These are phyloP conservation scores for Latrodectus geometricus DNA, from an alignment of 1,140 invertebrate species.

Conservation along the genomic window DNA sequence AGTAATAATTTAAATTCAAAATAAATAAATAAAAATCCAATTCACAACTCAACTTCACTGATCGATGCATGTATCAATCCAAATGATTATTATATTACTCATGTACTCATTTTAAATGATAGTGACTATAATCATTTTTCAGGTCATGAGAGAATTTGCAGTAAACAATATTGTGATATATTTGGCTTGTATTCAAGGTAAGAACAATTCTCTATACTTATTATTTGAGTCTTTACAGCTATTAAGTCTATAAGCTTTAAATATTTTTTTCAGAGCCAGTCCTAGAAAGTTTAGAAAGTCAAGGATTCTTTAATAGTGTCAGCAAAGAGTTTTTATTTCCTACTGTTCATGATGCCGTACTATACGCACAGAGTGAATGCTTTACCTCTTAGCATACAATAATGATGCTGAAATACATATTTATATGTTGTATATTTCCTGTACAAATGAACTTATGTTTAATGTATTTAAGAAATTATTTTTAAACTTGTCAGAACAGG, in stretches of 20 bases:
- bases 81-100: too few species aligned
- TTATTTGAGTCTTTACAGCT: neutral
- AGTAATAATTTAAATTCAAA: too few species aligned
- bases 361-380: conserved; percentile 65
- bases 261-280: conserved; percentile 72
- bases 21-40: too few species aligned
- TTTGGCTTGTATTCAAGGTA: conserved; percentile 57
- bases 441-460: neutral
- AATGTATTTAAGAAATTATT: neutral
- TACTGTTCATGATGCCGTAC: conserved; percentile 78
- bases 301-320: conserved; percentile 73
- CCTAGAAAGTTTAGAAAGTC: conserved; percentile 73
- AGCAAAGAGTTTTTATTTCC: conserved; percentile 74
- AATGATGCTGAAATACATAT: neutral
- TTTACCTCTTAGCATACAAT: conserved; percentile 24
- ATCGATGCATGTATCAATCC: too few species aligned
- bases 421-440: conserved; percentile 8
- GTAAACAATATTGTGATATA: conserved; percentile 59
- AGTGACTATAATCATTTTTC: neutral
- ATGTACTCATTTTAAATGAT: too few species aligned
- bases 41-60: too few species aligned
- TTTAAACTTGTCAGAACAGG: neutral
- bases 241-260: neutral
- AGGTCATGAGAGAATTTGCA: conserved; percentile 59
- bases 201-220: neutral